A percentile compares a stretch with the other conserved stretches of the same genome.
These are phyloP conservation scores for Sebastes oblongus DNA, from an alignment of 2,797 vertebrate genomes.

Conservation along the genomic window DNA sequence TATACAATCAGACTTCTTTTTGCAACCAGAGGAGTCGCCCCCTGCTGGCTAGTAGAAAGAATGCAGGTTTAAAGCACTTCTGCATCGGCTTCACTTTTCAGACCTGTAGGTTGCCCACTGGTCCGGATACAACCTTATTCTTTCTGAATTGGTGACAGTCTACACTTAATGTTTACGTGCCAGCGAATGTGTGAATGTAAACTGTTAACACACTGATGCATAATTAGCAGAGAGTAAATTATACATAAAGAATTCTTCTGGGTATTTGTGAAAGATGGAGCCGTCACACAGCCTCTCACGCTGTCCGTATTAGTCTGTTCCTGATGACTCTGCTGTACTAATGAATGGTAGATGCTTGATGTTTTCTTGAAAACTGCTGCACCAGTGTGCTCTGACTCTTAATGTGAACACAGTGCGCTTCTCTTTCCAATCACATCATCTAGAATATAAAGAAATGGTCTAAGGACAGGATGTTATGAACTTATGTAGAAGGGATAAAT, in stretches of 20 bases:
- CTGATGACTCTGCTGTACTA: slow-evolving; percentile 15
- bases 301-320: background rate
- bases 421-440: background rate
- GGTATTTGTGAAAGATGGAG: background rate
- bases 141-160: background rate
- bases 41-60: too few relatives aligned
- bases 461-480: background rate
- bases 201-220: background rate
- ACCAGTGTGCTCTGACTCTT: slow-evolving; percentile 30
- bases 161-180: background rate
- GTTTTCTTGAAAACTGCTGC: slow-evolving; percentile 16
- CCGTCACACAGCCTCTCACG: background rate
- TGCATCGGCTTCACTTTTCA: too few relatives aligned
- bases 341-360: background rate
- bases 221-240: background rate
- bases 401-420: slow-evolving; percentile 9
- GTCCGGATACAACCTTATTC: too few relatives aligned
- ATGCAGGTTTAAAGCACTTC: fast-evolving
- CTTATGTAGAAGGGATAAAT: background rate
- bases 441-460: background rate
- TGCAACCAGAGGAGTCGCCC: too few relatives aligned
- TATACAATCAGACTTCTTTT: too few relatives aligned
- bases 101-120: too few relatives aligned
- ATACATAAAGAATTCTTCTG: background rate
- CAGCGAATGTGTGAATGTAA: background rate